These are phyloP conservation scores for Drosophila paramelanica DNA, from an alignment of 2,888 invertebrate genomes.

Conservation along the genomic window DNA sequence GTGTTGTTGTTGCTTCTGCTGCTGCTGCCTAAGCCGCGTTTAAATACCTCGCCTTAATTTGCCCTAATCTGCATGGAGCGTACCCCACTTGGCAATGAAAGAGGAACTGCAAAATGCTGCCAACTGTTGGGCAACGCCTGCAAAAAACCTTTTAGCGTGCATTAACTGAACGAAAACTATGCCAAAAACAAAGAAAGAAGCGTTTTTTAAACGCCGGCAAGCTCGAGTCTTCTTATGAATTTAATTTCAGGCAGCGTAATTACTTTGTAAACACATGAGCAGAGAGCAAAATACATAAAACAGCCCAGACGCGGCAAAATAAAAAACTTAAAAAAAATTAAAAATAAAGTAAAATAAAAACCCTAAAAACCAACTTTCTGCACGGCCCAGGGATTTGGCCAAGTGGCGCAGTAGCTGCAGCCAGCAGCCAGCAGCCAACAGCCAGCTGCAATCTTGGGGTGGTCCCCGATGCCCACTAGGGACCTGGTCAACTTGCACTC, in stretches of 20 bases:
- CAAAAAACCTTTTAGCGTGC: conserved; percentile 73
- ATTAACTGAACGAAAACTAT: conserved; percentile 61
- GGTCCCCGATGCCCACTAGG: conserved; percentile 45
- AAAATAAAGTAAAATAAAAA: conserved; percentile 24
- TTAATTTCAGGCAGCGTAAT: conserved; percentile 82
- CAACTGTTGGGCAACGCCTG: conserved; percentile 40
- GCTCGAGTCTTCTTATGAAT: conserved; percentile 75
- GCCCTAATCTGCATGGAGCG: conserved; percentile 73
- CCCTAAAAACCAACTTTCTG: conserved; percentile 41
- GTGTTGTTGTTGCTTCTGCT: conserved; percentile 17
- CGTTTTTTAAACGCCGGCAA: conserved; percentile 70
- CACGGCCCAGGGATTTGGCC: conserved; percentile 69
- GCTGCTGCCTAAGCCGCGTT: conserved; percentile 68
- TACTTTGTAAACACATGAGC: conserved; percentile 83
- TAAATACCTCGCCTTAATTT: conserved; percentile 74
- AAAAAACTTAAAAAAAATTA: conserved; percentile 37
- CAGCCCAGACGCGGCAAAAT: conserved; percentile 42
- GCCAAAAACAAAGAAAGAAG: conserved; percentile 40
- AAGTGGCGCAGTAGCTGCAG: conserved; percentile 57
- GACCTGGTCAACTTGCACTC: conserved; percentile 47
- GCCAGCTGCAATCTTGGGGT: conserved; percentile 67
- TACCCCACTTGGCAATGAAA: conserved; percentile 54
- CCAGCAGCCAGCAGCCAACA: conserved; percentile 55
- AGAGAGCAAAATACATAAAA: conserved; percentile 52
- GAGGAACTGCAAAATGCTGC: conserved; percentile 48